Evolutionary conservation across 2,888 invertebrate genomes (phyloP).

Genomic region (Agrochola circellaris): DNA sequence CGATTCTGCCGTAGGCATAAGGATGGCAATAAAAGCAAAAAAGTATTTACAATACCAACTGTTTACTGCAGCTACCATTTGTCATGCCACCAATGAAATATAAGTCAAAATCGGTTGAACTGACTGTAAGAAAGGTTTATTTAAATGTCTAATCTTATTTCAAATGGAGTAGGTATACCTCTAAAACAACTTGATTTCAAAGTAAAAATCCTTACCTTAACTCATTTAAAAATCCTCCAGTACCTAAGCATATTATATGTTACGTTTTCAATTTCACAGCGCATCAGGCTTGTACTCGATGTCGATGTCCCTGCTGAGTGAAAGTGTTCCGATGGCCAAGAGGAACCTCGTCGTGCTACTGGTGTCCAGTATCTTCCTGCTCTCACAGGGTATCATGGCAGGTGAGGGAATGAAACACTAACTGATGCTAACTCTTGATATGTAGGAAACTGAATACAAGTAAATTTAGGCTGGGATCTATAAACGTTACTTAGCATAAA

Average conservation of each 20-base stretch:
- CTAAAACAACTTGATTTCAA: too few species aligned
- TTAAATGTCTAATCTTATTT: too few species aligned
- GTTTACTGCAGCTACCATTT: too few species aligned
- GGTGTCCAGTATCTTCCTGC: slow-evolving; percentile 78
- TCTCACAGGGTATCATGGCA: slow-evolving; percentile 80
- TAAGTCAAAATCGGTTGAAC: too few species aligned
- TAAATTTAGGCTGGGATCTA: background rate
- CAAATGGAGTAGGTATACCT: too few species aligned
- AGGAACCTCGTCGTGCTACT: slow-evolving; percentile 76
- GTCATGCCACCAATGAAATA: too few species aligned
- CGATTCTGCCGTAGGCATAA: too few species aligned
- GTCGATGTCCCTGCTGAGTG: slow-evolving; percentile 78
- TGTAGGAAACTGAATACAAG: background rate
- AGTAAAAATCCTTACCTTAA: too few species aligned
- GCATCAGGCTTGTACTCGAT: slow-evolving; percentile 77
- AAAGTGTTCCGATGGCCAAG: slow-evolving; percentile 77
- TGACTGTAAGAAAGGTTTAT: too few species aligned
- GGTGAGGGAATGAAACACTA: slow-evolving; percentile 64
- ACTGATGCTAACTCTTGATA: background rate
- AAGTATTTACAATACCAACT: too few species aligned
- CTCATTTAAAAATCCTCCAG: background rate
- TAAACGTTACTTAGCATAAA: background rate
- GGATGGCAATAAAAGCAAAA: too few species aligned
- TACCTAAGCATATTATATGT: background rate
- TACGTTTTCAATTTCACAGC: slow-evolving; percentile 64